phyloP scores from a whole-genome alignment of 2,113 vertebrate genomes.

The Chunga burmeisteri region DNA sequence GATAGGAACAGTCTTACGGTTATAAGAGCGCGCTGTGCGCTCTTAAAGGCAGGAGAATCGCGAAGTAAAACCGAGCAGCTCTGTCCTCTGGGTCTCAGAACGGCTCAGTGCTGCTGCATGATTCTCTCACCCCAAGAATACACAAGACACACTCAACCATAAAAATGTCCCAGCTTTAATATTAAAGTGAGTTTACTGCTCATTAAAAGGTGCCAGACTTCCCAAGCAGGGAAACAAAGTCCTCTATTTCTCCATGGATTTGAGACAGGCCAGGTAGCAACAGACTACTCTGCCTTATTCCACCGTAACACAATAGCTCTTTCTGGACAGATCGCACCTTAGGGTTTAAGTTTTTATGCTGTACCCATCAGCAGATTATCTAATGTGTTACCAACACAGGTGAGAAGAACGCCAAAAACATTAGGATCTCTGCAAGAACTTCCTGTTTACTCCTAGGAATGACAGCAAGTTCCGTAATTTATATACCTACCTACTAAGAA shows the following conservation, averaged over 20 bases:
- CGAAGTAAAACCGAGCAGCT: constrained; percentile 4
- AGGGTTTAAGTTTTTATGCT: not conserved
- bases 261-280: not conserved
- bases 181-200: constrained; percentile 42
- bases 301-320: not conserved
- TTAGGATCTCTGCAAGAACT: not conserved
- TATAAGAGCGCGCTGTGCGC: not conserved
- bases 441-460: constrained; percentile 26
- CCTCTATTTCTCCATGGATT: not conserved
- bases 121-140: not conserved
- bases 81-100: constrained; percentile 12
- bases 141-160: constrained; percentile 2
- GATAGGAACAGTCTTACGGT: not conserved
- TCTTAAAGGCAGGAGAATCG: constrained; percentile 35
- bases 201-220: constrained; percentile 54
- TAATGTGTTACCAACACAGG: not conserved
- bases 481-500: not conserved
- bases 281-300: not conserved
- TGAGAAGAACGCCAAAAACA: not conserved
- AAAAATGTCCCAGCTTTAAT: constrained; percentile 50
- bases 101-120: not conserved
- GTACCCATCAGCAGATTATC: not conserved
- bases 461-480: constrained; percentile 13
- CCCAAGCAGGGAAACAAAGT: constrained; percentile 8
- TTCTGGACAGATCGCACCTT: not conserved